Conservation (phyloP, 2,113 vertebrate genomes). For the Willisornis vidua region DNA sequence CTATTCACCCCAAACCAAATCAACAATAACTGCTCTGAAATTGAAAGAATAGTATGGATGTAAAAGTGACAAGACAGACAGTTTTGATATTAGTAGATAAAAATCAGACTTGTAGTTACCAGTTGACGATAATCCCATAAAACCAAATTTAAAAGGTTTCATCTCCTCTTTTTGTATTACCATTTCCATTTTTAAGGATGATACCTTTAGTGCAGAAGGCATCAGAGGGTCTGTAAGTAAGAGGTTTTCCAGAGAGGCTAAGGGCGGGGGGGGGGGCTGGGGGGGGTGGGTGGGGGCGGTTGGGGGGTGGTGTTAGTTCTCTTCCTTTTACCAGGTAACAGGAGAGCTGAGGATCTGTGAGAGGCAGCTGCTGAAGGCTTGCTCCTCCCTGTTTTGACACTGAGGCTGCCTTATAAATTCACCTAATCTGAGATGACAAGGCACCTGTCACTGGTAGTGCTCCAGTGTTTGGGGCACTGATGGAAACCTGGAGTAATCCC, state of each 20-base stretch:
- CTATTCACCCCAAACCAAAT: not conserved
- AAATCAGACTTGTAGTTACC: not conserved
- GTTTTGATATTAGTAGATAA: not conserved
- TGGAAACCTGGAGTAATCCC: conserved; percentile 23
- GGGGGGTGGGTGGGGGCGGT: too few species aligned
- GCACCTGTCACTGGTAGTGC: conserved; percentile 8
- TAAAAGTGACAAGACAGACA: not conserved
- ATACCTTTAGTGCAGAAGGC: not conserved
- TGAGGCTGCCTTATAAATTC: not conserved
- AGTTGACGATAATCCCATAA: not conserved
- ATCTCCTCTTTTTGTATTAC: not conserved
- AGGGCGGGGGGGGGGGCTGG: too few species aligned
- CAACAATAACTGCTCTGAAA: not conserved
- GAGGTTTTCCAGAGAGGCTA: not conserved
- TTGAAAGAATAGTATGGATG: not conserved
- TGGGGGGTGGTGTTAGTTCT: not conserved
- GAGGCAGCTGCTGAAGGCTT: not conserved
- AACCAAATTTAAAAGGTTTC: not conserved
- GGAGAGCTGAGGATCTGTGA: not conserved
- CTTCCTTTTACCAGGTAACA: not conserved
- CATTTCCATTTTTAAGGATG: not conserved
- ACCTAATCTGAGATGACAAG: conserved; percentile 44
- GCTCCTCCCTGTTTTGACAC: conserved; percentile 50
- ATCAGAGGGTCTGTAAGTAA: not conserved
- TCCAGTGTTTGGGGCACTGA: not conserved